These are phyloP conservation scores for Ormia ochracea DNA, from an alignment of 2,888 invertebrate genomes.

Conservation along the genomic window DNA sequence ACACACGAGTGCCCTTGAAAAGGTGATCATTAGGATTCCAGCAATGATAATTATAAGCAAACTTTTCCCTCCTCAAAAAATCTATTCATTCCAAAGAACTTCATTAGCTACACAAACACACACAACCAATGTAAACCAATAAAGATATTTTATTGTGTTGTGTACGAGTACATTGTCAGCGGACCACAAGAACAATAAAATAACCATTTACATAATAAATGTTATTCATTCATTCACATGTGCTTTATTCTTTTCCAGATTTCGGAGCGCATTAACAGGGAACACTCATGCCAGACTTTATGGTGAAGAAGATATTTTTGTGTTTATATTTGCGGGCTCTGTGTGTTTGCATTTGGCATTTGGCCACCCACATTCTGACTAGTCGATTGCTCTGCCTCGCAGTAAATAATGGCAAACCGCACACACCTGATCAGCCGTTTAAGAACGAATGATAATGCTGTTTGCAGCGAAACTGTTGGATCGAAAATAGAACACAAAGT, in stretches of 20 bases:
- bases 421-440: conserved; percentile 48
- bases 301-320: conserved; percentile 10
- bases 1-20: conserved; percentile 72
- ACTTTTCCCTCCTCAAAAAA: neutral
- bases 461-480: conserved; percentile 3
- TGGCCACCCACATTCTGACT: conserved; percentile 53
- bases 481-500: conserved; percentile 15
- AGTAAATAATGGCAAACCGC: conserved; percentile 58
- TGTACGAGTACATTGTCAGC: conserved; percentile 52
- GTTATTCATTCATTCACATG: conserved; percentile 20
- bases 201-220: conserved; percentile 57
- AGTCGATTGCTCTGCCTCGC: neutral
- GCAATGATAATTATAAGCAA: conserved; percentile 43
- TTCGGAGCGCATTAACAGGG: neutral
- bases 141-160: conserved; percentile 34
- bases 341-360: neutral
- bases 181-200: conserved; percentile 57
- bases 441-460: neutral
- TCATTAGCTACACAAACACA: neutral
- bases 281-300: conserved; percentile 16
- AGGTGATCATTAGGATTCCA: conserved; percentile 72
- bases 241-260: neutral
- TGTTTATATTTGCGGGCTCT: conserved; percentile 39
- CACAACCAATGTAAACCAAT: conserved; percentile 14
- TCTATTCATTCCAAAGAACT: neutral